Evolutionary conservation across 2,888 invertebrate genomes (phyloP).

Genomic region (Drosophila parthenogenetica): DNA sequence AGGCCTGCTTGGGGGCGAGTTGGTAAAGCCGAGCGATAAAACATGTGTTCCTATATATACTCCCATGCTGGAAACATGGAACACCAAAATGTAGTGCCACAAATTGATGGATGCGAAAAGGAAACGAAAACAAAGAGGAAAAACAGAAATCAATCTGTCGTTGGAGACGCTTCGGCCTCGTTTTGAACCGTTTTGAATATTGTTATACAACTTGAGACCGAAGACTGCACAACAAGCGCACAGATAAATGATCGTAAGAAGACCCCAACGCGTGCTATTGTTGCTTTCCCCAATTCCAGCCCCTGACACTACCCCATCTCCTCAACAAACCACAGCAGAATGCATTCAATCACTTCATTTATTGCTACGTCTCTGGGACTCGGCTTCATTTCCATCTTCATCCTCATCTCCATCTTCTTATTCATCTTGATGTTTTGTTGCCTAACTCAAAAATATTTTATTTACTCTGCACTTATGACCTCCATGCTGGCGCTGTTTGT

Average conservation of each 20-base stretch:
- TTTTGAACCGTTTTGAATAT: slow-evolving; percentile 10
- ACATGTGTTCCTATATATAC: slow-evolving; percentile 40
- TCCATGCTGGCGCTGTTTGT: slow-evolving; percentile 59
- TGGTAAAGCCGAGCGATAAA: slow-evolving; percentile 21
- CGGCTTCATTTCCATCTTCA: slow-evolving; percentile 30
- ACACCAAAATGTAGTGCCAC: slow-evolving; percentile 37
- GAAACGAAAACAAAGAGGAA: slow-evolving; percentile 38
- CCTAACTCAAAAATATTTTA: slow-evolving; percentile 70
- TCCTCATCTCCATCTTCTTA: slow-evolving; percentile 24
- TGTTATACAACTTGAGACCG: slow-evolving; percentile 31
- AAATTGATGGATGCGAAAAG: slow-evolving; percentile 61
- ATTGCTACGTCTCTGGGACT: slow-evolving; percentile 46
- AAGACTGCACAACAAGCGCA: slow-evolving; percentile 9
- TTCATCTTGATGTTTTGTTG: slow-evolving; percentile 22
- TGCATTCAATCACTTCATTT: slow-evolving; percentile 79
- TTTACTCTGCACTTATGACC: slow-evolving; percentile 80
- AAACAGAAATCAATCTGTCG: slow-evolving; percentile 60
- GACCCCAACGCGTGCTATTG: slow-evolving; percentile 73
- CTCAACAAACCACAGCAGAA: slow-evolving; percentile 39
- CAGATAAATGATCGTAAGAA: slow-evolving; percentile 39
- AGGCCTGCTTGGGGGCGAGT: slow-evolving; percentile 10
- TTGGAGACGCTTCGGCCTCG: slow-evolving; percentile 16
- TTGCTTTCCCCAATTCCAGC: slow-evolving; percentile 42
- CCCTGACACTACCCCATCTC: background rate
- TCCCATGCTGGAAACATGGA: slow-evolving; percentile 8